A percentile compares a stretch with the other conserved stretches of the same genome.
These are phyloP conservation scores for Scarus forsteni DNA, from an alignment of 2,797 vertebrate species.

Conservation along the genomic window DNA sequence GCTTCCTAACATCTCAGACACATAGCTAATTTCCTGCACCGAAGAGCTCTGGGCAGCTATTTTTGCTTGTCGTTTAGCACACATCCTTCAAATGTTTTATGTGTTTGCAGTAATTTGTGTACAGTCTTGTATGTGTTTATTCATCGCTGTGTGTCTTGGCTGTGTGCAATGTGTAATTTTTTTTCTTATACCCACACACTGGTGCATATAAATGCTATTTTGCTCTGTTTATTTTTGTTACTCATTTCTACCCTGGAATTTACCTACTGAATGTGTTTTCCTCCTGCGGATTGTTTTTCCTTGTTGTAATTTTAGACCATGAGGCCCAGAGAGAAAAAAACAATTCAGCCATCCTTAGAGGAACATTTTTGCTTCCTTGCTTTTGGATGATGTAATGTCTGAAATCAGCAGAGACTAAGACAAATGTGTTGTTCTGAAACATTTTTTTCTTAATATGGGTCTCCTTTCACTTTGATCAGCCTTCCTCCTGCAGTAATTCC, in stretches of 20 bases:
- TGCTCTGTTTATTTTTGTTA: constrained; percentile 61
- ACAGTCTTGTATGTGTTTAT: constrained; percentile 27
- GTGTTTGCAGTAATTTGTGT: constrained; percentile 24
- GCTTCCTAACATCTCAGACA: constrained; percentile 60
- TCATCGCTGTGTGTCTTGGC: constrained; percentile 11
- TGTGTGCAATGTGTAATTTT: constrained; percentile 40
- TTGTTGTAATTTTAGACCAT: constrained; percentile 47
- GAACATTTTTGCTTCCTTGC: constrained; percentile 52
- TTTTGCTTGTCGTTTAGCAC: constrained; percentile 64
- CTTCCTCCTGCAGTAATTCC: not conserved
- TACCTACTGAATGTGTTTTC: constrained; percentile 26
- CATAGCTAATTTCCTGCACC: constrained; percentile 31
- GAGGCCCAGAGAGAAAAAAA: constrained; percentile 43
- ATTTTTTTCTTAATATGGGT: constrained; percentile 15
- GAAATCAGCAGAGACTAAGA: constrained; percentile 33
- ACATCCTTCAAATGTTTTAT: constrained; percentile 56
- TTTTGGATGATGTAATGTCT: constrained; percentile 65
- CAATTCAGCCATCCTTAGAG: constrained; percentile 48
- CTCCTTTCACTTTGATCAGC: constrained; percentile 12
- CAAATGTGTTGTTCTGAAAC: constrained; percentile 36
- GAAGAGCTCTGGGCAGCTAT: constrained; percentile 38
- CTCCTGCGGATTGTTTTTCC: constrained; percentile 43
- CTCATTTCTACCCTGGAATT: constrained; percentile 44
- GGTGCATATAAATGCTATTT: constrained; percentile 45
- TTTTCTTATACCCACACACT: constrained; percentile 21